phyloP scores from a whole-genome alignment of 2,888 invertebrate species.

The Drosophila tripunctata region DNA sequence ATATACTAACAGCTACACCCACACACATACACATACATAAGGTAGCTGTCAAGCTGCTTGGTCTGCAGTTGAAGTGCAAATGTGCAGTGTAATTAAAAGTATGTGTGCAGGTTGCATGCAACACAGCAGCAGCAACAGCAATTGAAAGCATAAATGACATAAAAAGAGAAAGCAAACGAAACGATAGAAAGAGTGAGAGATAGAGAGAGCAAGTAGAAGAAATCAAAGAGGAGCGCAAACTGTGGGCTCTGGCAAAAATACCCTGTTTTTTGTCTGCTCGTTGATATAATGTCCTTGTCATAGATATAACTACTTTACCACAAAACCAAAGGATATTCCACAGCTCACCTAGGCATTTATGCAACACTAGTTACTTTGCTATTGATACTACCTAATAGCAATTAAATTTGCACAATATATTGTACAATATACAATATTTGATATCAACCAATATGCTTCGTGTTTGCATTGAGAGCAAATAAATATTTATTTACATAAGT shows the following conservation, averaged over 20 bases:
- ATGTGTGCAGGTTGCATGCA: constrained; percentile 21
- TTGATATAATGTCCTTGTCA: constrained; percentile 23
- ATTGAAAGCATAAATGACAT: constrained; percentile 53
- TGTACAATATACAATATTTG: background rate
- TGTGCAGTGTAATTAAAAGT: constrained; percentile 76
- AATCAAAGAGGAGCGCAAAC: constrained; percentile 20
- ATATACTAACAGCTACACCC: background rate
- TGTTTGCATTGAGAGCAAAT: no score
- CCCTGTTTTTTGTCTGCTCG: background rate
- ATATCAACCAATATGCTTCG: no score
- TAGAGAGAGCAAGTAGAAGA: constrained; percentile 3
- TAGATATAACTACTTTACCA: constrained; percentile 17
- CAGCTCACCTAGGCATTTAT: background rate
- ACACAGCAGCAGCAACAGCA: constrained; percentile 27
- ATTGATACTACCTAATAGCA: background rate
- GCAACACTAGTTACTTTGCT: background rate
- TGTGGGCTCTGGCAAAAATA: constrained; percentile 19
- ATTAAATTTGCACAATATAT: background rate
- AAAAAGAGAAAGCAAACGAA: constrained; percentile 7
- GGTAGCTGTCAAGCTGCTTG: constrained; percentile 36
- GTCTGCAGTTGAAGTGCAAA: constrained; percentile 72
- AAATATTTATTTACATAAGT: no score
- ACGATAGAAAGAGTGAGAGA: background rate
- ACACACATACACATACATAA: constrained; percentile 25
- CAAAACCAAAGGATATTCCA: background rate